phyloP scores from a whole-genome alignment of 2,888 invertebrate genomes.

The Ferrisia virgata region DNA sequence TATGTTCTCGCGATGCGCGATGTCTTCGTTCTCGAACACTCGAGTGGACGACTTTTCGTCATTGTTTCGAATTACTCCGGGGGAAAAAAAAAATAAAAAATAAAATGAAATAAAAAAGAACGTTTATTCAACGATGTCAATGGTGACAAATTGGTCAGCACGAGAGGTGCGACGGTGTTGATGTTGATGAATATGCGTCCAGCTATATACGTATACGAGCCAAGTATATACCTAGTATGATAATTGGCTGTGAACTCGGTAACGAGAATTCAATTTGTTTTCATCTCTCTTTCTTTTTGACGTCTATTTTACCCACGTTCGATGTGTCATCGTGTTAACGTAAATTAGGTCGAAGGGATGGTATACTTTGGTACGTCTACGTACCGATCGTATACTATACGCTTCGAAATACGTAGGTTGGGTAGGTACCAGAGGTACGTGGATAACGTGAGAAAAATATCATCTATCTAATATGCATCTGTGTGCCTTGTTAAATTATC shows the following conservation, averaged over 20 bases:
- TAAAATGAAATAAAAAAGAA: no score
- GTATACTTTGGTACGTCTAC: neutral
- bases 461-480: neutral
- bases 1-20: no score
- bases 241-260: constrained; percentile 13
- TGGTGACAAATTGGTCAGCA: constrained; percentile 18
- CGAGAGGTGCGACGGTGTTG: neutral
- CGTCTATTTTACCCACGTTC: neutral
- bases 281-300: neutral
- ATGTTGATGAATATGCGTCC: constrained; percentile 18
- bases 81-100: neutral
- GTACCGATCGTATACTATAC: no score
- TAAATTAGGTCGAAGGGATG: constrained; percentile 17
- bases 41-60: neutral
- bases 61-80: constrained; percentile 4
- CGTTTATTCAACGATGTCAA: constrained; percentile 26
- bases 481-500: neutral
- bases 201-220: neutral
- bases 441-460: neutral
- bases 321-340: neutral
- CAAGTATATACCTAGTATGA: no score
- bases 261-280: constrained; percentile 12
- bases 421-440: neutral
- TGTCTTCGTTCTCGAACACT: neutral
- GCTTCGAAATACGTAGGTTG: no score